These are phyloP conservation scores for Deroptyus accipitrinus DNA, from an alignment of 2,113 vertebrate species.

Conservation along the genomic window DNA sequence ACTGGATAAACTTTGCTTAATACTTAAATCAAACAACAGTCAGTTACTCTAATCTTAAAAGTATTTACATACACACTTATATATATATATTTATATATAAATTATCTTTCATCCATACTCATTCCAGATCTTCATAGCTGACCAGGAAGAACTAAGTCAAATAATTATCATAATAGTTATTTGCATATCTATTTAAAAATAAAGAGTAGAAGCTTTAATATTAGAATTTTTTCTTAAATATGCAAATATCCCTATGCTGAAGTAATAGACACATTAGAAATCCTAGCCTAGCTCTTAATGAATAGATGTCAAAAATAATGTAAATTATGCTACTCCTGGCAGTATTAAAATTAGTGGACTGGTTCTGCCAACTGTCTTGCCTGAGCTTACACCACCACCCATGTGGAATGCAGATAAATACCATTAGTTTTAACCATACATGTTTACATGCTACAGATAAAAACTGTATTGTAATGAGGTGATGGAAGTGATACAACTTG, in stretches of 20 bases:
- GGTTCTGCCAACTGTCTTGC: slow-evolving; percentile 18
- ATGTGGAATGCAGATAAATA: neutral
- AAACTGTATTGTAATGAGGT: neutral
- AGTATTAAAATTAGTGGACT: neutral
- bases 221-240: neutral
- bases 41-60: neutral
- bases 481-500: neutral
- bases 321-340: neutral
- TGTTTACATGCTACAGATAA: slow-evolving; percentile 33
- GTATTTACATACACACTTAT: neutral
- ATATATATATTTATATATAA: neutral
- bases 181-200: neutral
- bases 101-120: neutral
- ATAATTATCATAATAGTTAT: neutral
- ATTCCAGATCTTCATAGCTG: neutral
- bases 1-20: neutral
- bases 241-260: neutral
- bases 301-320: neutral
- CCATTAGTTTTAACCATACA: slow-evolving; percentile 19
- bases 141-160: neutral
- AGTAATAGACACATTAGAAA: neutral
- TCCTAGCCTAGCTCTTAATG: neutral
- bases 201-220: neutral
- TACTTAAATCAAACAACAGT: neutral
- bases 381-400: neutral